These are phyloP conservation scores for Rhagologus leucostigma DNA, from an alignment of 2,113 vertebrate species.

Conservation along the genomic window DNA sequence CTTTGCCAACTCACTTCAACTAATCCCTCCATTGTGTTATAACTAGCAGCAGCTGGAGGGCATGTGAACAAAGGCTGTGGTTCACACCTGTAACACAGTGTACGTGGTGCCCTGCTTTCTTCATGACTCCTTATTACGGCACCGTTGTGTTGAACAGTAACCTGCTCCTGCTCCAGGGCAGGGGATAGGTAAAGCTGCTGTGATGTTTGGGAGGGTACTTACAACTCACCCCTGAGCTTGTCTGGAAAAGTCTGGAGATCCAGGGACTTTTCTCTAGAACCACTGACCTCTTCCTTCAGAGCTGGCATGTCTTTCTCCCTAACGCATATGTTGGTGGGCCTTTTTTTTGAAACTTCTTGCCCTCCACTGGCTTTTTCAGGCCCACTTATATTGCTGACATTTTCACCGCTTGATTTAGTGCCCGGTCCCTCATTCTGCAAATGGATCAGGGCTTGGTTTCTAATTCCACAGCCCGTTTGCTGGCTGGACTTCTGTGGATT, in stretches of 20 bases:
- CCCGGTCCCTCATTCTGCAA: background rate
- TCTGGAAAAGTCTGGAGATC: background rate
- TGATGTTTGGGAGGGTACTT: background rate
- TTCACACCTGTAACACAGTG: background rate
- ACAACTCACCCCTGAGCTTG: background rate
- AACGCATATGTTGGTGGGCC: background rate
- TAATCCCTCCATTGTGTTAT: constrained; percentile 48
- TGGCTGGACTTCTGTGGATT: background rate
- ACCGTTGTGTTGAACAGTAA: background rate
- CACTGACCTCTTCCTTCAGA: background rate
- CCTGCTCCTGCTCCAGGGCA: background rate
- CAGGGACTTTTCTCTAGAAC: background rate
- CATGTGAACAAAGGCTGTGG: constrained; percentile 19
- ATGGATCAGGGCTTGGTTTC: background rate
- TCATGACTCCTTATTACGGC: background rate
- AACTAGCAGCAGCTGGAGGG: constrained; percentile 44
- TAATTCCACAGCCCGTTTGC: background rate
- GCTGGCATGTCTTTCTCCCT: background rate
- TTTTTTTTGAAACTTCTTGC: background rate
- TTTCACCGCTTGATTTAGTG: background rate
- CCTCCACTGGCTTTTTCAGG: background rate
- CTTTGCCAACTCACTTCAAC: constrained; percentile 8
- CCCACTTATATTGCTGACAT: background rate
- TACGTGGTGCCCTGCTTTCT: background rate
- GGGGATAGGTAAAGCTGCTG: background rate